Percentiles rank a stretch among this genome's conserved stretches.
phyloP scores from a whole-genome alignment of 2,113 vertebrate species.

The Myodes glareolus region DNA sequence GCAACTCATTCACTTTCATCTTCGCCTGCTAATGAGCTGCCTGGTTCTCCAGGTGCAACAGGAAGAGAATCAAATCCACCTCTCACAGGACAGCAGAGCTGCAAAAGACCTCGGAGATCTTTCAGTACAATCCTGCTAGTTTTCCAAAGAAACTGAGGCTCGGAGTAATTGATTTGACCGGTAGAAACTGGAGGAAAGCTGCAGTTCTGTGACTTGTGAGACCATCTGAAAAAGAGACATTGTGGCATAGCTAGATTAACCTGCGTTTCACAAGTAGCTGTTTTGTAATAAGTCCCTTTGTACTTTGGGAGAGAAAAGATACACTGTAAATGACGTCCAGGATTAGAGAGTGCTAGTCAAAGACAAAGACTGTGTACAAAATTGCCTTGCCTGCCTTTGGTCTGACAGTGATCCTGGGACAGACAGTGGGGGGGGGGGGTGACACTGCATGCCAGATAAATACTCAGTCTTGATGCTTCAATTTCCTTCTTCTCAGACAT shows the following conservation, averaged over 20 bases:
- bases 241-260: background rate
- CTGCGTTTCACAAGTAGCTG: background rate
- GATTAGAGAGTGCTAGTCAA: background rate
- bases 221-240: background rate
- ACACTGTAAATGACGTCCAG: background rate
- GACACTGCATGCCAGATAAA: background rate
- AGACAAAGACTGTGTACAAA: background rate
- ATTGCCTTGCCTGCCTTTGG: background rate
- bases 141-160: background rate
- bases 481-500: background rate
- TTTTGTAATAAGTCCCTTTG: background rate
- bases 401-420: background rate
- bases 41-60: accelerated
- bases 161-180: background rate
- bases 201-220: background rate
- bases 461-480: background rate
- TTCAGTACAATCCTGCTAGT: background rate
- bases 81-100: background rate
- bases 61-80: background rate
- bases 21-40: background rate
- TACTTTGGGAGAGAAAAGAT: accelerated
- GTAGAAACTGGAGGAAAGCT: background rate
- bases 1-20: background rate
- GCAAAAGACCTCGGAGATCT: background rate
- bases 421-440: no score